phyloP scores from a whole-genome alignment of 64 coral and sea anemone genomes.

The Actinia tenebrosa region DNA sequence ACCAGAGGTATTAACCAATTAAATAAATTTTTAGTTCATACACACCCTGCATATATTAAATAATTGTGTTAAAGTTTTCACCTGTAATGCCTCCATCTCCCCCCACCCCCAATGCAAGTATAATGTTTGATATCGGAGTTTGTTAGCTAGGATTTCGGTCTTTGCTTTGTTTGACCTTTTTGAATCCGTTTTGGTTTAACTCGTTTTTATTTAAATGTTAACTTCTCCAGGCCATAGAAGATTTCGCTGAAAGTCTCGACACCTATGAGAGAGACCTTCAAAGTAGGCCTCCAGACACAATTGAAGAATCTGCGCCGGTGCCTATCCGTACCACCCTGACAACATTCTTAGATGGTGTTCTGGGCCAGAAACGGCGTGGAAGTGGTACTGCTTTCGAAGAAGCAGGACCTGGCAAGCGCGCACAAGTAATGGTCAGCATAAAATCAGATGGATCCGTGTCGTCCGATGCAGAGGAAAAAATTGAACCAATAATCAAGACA shows the following conservation, averaged over 20 bases:
- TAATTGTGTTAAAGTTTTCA: neutral
- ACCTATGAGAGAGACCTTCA: conserved; percentile 34
- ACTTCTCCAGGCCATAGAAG: conserved; percentile 27
- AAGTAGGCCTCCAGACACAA: conserved; percentile 4
- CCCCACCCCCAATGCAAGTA: too few species aligned
- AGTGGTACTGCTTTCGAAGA: conserved; percentile 32
- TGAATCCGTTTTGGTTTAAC: neutral
- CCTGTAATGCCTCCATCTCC: too few species aligned
- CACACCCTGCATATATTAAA: too few species aligned
- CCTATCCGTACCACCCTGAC: conserved; percentile 42
- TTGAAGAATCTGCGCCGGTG: conserved; percentile 10
- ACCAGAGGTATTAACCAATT: conserved; percentile 35
- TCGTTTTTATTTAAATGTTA: neutral
- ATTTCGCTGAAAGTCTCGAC: conserved; percentile 23
- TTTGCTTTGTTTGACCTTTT: neutral
- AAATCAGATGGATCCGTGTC: conserved; percentile 57
- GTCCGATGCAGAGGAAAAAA: conserved; percentile 77
- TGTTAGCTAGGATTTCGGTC: neutral
- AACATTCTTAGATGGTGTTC: conserved; percentile 52
- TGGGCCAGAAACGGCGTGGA: conserved; percentile 46
- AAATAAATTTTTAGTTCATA: neutral
- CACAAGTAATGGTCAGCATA: conserved; percentile 77
- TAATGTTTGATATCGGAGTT: neutral
- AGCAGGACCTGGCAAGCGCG: conserved; percentile 44
- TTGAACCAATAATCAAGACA: conserved; percentile 95